phyloP scores from a whole-genome alignment of 2,797 vertebrate genomes.

The Glyptemys insculpta region DNA sequence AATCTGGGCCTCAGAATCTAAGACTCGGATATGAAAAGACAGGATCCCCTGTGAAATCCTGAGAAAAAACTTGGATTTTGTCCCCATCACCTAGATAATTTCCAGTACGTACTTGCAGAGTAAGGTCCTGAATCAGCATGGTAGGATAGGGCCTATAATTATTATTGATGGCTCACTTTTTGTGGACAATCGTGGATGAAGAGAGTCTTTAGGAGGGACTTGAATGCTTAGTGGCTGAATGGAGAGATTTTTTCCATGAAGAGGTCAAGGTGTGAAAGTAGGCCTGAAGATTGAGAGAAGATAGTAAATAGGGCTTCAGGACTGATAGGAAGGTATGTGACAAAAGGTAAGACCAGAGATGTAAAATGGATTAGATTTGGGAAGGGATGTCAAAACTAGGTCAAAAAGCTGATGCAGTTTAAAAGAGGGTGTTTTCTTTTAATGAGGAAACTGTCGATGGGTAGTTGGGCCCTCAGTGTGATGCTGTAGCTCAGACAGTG shows the following conservation, averaged over 20 bases:
- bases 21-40: not conserved
- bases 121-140: not conserved
- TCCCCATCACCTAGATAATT: not conserved
- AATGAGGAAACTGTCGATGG: not conserved
- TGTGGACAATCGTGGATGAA: not conserved
- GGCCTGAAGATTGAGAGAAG: not conserved
- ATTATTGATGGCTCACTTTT: not conserved
- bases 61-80: rapidly evolving
- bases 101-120: not conserved
- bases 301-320: not conserved
- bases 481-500: too few relatives aligned
- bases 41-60: not conserved
- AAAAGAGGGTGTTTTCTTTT: not conserved
- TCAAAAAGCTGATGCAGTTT: not conserved
- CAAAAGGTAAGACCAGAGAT: not conserved
- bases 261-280: not conserved
- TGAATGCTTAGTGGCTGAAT: not conserved
- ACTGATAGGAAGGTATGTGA: not conserved
- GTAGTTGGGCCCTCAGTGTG: too few relatives aligned
- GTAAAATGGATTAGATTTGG: not conserved
- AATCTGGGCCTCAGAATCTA: not conserved
- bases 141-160: not conserved
- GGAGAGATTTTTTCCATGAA: too few relatives aligned
- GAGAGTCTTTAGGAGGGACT: not conserved
- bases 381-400: not conserved